Evolutionary conservation across 2,797 vertebrate species (phyloP), one percentile per base, ranked within the genome.

Genomic region (Melopsittacus undulatus): DNA sequence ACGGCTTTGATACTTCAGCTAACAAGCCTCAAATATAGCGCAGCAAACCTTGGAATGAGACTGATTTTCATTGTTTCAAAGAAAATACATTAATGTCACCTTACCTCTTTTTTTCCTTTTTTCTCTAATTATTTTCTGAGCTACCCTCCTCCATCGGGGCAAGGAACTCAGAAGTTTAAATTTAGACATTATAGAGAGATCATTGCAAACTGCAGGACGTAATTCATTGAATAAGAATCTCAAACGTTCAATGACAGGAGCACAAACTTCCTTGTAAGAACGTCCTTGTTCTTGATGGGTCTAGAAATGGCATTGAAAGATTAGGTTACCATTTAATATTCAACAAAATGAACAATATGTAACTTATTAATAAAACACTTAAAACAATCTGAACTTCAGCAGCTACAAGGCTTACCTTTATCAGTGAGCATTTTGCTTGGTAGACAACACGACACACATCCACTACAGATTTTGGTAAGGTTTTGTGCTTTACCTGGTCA

Each of bases 241-340:
- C 94, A 99, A 98, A 20, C 99, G 99, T 94, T 99, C 99, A 13
- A 99, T 99, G 84, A 99, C 99, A 13, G 99, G 99, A 52, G 99
- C 99, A 14, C 99, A 99, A 43, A 99, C 99, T 97, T 99, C 99
- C 94, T 99, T 99, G 85, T 99, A 99, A n/a, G 99, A 99, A 74
- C 99, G 99, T 5, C 99, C 99, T 96, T 99, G 99, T 52, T 99
- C 99, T 96, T 99, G 99, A 97, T 99, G 99, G 1, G 99, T 99
- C 99, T 99, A 83, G 92, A 88, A 90, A 92, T 51, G n/a, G 61
- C 82, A 95, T 16, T 18, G 24, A 27, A 94, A 80, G 23, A 69
- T n/a, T 11, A 68, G 9, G 43, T 75, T 51, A 69, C 6, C 26
- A 9, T n/a, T 30, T 5, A 57, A 59, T 16, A 72, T 20, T 16